phyloP scores from a whole-genome alignment of 2,113 vertebrate species.

The Anoura caudifer region DNA sequence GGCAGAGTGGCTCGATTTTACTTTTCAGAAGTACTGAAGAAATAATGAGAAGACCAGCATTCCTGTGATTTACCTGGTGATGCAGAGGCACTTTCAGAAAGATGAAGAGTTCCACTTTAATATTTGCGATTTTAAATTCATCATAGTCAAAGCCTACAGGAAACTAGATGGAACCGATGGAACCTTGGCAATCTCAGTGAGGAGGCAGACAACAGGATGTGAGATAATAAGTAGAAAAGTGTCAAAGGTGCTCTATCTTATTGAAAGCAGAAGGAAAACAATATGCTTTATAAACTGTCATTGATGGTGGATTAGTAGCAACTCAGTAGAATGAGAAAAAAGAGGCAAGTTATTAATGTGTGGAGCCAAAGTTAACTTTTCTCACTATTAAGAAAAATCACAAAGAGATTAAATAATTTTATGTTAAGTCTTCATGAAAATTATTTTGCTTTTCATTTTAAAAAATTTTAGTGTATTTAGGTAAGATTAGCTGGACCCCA shows the following conservation, averaged over 20 bases:
- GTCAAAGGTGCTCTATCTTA: not conserved
- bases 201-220: not conserved
- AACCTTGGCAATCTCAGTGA: not conserved
- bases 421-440: constrained; percentile 38
- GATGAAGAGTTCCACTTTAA: not conserved
- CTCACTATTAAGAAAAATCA: not conserved
- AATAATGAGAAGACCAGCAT: not conserved
- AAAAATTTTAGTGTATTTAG: not conserved
- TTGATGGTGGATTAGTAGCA: constrained; percentile 47
- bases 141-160: not conserved
- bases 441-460: not conserved
- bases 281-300: not conserved
- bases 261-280: constrained; percentile 32
- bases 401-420: not conserved
- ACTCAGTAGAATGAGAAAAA: constrained; percentile 15
- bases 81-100: not conserved
- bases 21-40: not conserved
- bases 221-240: constrained; percentile 20
- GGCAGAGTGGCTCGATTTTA: not conserved
- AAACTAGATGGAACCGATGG: not conserved
- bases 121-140: not conserved
- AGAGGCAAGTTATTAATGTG: constrained; percentile 1
- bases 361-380: not conserved
- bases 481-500: not conserved
- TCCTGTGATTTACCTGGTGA: not conserved